Conservation (phyloP, 2,888 invertebrate genomes). For the Tridacna crocea region DNA sequence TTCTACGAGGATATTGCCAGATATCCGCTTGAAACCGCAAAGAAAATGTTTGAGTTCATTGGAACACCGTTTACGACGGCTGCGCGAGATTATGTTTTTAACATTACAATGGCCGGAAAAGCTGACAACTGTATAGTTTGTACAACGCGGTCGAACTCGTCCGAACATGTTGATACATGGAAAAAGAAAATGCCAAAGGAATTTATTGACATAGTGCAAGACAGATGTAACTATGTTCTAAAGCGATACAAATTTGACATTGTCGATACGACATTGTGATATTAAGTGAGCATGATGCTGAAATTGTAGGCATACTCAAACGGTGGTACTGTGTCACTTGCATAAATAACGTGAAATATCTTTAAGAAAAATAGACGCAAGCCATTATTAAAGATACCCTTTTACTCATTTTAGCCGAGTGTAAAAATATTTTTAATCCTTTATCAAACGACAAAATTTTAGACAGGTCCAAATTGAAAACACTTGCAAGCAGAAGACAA, state of each 20-base stretch:
- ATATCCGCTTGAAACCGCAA: conserved; percentile 48
- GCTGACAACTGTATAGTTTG: conserved; percentile 43
- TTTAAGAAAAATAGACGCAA: too few relatives aligned
- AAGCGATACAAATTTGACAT: conserved; percentile 38
- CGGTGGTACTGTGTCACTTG: too few relatives aligned
- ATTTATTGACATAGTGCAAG: conserved; percentile 37
- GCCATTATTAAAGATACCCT: too few relatives aligned
- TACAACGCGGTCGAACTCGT: conserved; percentile 57
- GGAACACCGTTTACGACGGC: conserved; percentile 48
- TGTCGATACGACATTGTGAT: too few relatives aligned
- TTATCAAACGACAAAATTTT: too few relatives aligned
- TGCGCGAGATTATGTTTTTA: conserved; percentile 43
- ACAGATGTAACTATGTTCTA: conserved; percentile 48
- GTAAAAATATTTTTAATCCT: too few relatives aligned
- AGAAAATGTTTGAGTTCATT: conserved; percentile 52
- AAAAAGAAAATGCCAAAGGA: conserved; percentile 28
- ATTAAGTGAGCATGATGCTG: too few relatives aligned
- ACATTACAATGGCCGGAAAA: conserved; percentile 57
- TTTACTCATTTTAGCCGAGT: too few relatives aligned
- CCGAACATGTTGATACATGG: conserved; percentile 54
- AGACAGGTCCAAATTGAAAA: too few relatives aligned
- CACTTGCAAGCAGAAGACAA: too few relatives aligned
- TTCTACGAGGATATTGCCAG: conserved; percentile 57
- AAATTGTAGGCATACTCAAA: too few relatives aligned
- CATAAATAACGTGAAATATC: too few relatives aligned